Conservation (phyloP, 2,113 vertebrate genomes). For the Anoura caudifer region DNA sequence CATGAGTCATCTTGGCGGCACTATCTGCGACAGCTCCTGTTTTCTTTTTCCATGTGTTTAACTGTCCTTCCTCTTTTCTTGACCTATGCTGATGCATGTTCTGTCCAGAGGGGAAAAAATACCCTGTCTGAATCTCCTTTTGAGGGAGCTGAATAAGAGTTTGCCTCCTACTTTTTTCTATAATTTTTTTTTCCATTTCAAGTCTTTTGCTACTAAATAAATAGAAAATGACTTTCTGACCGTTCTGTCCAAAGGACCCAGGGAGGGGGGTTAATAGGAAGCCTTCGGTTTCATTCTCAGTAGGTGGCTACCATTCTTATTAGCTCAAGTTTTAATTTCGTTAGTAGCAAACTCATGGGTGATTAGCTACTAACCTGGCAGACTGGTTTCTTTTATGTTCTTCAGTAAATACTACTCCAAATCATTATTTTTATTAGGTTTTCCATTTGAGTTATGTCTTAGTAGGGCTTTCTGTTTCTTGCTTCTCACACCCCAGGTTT, state of each 20-base stretch:
- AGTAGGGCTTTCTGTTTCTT: neutral
- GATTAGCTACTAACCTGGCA: conserved; percentile 19
- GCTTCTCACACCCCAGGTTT: neutral
- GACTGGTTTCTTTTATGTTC: neutral
- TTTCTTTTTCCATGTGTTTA: neutral
- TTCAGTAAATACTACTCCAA: neutral
- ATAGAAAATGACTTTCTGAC: conserved; percentile 18
- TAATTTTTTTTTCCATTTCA: neutral
- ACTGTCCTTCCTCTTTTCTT: neutral
- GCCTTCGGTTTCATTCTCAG: neutral
- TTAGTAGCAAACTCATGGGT: neutral
- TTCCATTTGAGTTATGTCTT: neutral
- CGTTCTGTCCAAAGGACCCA: neutral
- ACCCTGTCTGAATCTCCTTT: neutral
- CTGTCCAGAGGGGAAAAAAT: neutral
- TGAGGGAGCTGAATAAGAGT: neutral
- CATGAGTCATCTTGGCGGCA: conserved; percentile 13
- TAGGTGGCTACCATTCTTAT: conserved; percentile 29
- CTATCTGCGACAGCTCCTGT: neutral
- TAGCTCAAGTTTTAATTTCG: conserved; percentile 42
- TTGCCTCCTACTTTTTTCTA: neutral
- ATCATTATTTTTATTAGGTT: neutral
- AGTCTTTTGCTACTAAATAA: neutral
- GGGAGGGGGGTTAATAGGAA: conserved; percentile 10
- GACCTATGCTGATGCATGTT: neutral